These are phyloP conservation scores for Melanerpes aurifrons DNA, from an alignment of 2,113 vertebrate species.

Conservation along the genomic window DNA sequence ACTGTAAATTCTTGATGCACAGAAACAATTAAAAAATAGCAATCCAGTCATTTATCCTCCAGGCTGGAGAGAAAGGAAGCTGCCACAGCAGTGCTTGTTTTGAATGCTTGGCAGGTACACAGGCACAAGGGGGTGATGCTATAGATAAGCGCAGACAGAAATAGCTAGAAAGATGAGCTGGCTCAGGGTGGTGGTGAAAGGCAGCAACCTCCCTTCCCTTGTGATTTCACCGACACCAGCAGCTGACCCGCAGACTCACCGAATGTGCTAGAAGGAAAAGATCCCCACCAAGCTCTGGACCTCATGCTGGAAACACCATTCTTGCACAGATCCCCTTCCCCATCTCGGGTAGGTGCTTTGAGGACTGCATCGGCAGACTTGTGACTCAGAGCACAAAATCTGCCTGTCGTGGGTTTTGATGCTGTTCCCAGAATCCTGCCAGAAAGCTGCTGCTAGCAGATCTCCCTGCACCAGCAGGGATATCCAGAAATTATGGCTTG, in stretches of 20 bases:
- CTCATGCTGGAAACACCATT: neutral
- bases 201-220: neutral
- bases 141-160: slow-evolving; percentile 49
- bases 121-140: slow-evolving; percentile 42
- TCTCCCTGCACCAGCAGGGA: neutral
- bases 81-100: slow-evolving; percentile 38
- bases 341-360: neutral
- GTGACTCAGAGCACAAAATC: slow-evolving; percentile 50
- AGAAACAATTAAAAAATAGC: neutral
- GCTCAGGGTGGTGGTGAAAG: neutral
- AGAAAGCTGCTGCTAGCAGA: neutral
- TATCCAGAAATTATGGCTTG: neutral
- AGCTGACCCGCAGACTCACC: neutral
- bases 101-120: slow-evolving; percentile 60
- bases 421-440: slow-evolving; percentile 45
- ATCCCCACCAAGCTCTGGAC: neutral
- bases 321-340: neutral
- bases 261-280: neutral
- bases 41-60: slow-evolving; percentile 25
- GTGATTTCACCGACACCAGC: neutral
- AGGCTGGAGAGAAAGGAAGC: neutral
- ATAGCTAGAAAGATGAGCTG: slow-evolving; percentile 62
- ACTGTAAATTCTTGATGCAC: neutral
- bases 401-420: slow-evolving; percentile 5
- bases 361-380: slow-evolving; percentile 34